Evolutionary conservation across 2,113 vertebrate species (phyloP), one percentile per base, ranked within the genome.

Genomic region (Lepidothrix coronata): DNA sequence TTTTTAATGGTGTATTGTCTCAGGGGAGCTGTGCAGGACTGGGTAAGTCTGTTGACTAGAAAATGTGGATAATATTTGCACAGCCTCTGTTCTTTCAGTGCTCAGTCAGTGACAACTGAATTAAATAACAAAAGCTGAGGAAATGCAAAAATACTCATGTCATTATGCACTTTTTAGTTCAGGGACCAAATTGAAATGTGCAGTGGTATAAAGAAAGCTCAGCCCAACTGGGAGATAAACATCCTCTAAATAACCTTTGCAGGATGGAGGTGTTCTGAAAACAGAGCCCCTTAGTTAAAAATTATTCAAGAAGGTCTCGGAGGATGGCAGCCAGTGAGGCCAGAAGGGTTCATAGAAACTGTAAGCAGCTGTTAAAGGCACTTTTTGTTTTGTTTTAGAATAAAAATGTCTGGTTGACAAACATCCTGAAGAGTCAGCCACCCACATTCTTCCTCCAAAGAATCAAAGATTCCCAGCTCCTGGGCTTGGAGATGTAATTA

Each of bases 401-500:
- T 71, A 71, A 95, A 95, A 95, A 96, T 80, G 94, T 51, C 65
- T 93, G 93, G 81, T 94, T 96, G 94, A 93, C 95, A 97, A 95
- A 95, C 91, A 94, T 70, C 89, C 81, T 87, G 82, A 95, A 94
- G 92, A 97, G 88, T 96, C 95, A 98, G 89, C 96, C 95, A 97
- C 96, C 94, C 91, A 97, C 93, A 95, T 92, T 96, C 90, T 92
- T 98, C 88, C 91, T 93, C 90, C 96, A 91, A 82, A 94, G 97
- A 96, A 97, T 92, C 72, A 89, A 92, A 97, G 91, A 96, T 90
- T 95, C 96, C 92, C 95, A 96, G 96, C 95, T 97, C 86, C 90
- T 72, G 68, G 94, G 71, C 95, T 96, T 94, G 96, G 90, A 97
- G 91, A 95, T 73, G 92, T 91, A 97, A 97, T 95, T 96, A 93